A percentile compares a stretch with the other conserved stretches of the same genome.
Evolutionary conservation across 1,140 invertebrate genomes (phyloP).

Genomic region (Drosophila nigromelanica): DNA sequence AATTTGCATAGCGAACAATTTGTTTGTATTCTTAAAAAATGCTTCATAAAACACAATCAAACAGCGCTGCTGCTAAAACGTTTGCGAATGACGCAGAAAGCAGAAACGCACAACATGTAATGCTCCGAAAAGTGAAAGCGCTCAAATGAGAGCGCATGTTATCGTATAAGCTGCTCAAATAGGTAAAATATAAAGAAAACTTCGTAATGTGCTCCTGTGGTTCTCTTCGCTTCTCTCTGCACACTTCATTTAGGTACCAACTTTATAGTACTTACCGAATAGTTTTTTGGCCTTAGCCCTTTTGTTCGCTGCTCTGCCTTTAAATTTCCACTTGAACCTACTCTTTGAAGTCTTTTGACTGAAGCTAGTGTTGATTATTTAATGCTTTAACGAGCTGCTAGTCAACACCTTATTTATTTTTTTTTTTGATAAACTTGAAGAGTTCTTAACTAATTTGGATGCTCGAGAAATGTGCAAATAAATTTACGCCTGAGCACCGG

Average conservation of each 20-base stretch:
- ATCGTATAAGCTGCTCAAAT: not conserved
- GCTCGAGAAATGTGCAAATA: slow-evolving; percentile 69
- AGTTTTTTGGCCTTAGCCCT: not conserved
- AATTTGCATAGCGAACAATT: too few relatives aligned
- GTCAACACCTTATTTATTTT: slow-evolving; percentile 47
- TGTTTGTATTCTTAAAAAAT: too few relatives aligned
- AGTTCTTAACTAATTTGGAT: slow-evolving; percentile 67
- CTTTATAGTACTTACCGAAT: not conserved
- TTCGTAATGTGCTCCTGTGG: not conserved
- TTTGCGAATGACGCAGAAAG: slow-evolving; percentile 1
- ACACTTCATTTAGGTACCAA: not conserved
- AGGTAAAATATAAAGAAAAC: not conserved
- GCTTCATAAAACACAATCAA: too few relatives aligned
- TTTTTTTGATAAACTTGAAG: slow-evolving; percentile 49
- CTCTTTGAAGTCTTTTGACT: slow-evolving; percentile 11
- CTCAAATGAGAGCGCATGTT: too few relatives aligned
- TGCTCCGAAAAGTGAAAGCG: too few relatives aligned
- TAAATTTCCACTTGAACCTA: not conserved
- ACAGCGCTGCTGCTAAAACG: not conserved
- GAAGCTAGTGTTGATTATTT: slow-evolving; percentile 63
- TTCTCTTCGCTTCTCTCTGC: not conserved
- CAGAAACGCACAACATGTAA: not conserved
- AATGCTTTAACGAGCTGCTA: slow-evolving; percentile 64
- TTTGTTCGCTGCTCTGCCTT: not conserved
- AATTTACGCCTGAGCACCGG: slow-evolving; percentile 31